These are phyloP conservation scores for Lontra canadensis DNA, from an alignment of 2,113 vertebrate species.

Conservation along the genomic window DNA sequence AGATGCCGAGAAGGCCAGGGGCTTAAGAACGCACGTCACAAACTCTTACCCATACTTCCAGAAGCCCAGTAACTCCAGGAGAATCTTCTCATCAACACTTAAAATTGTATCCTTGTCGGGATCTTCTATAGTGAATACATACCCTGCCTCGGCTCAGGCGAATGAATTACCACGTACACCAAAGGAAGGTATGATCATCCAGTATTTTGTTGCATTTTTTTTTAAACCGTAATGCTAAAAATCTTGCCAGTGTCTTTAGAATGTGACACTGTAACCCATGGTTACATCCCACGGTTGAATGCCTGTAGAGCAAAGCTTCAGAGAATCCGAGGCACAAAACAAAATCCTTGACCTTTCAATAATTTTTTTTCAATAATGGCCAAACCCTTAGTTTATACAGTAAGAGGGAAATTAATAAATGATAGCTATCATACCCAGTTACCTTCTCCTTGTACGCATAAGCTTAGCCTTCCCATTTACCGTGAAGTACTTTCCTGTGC, in stretches of 20 bases:
- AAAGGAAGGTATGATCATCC: neutral
- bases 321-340: slow-evolving; percentile 11
- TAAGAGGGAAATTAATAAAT: neutral
- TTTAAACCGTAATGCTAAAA: neutral
- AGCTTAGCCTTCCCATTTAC: neutral
- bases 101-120: neutral
- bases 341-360: slow-evolving; percentile 25
- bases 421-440: neutral
- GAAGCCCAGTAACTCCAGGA: neutral
- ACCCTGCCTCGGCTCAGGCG: neutral
- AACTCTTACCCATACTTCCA: neutral
- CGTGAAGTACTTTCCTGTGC: neutral
- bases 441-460: neutral
- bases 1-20: neutral
- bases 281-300: neutral
- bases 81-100: neutral
- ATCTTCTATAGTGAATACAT: neutral
- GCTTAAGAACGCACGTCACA: neutral
- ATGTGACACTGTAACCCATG: neutral
- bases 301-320: neutral
- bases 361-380: neutral
- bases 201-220: neutral
- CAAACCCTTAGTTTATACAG: neutral
- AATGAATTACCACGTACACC: neutral
- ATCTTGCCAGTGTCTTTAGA: neutral